phyloP scores from a whole-genome alignment of 1,140 invertebrate species.

The Trachymyrmex cornetzi region DNA sequence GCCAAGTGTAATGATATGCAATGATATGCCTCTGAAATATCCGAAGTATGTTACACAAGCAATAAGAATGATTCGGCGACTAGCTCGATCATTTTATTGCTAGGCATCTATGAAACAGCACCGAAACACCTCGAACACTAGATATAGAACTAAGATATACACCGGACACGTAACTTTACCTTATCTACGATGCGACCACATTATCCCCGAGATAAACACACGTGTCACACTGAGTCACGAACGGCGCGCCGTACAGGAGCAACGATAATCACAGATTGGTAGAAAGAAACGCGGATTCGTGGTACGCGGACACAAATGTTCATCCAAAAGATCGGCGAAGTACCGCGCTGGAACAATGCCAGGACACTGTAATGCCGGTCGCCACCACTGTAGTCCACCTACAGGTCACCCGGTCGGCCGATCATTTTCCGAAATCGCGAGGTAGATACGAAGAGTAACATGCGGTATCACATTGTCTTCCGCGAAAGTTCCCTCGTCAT shows the following conservation, averaged over 20 bases:
- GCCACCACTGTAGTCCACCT: conserved; percentile 35
- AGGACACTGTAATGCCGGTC: conserved; percentile 33
- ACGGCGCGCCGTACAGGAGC: conserved; percentile 37
- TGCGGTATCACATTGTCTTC: conserved; percentile 64
- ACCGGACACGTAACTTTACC: conserved; percentile 73
- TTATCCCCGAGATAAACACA: conserved; percentile 75
- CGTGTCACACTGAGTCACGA: conserved; percentile 76
- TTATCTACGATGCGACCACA: conserved; percentile 71
- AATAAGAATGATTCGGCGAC: conserved; percentile 13
- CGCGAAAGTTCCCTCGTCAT: conserved; percentile 65
- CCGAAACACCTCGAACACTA: neutral
- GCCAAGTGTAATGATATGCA: conserved; percentile 17
- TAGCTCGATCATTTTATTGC: neutral
- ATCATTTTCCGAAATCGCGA: conserved; percentile 45
- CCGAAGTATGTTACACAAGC: neutral
- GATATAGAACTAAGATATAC: conserved; percentile 24
- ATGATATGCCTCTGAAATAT: neutral
- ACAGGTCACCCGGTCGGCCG: conserved; percentile 26
- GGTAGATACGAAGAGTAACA: conserved; percentile 4
- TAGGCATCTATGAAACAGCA: neutral
- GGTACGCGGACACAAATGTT: conserved; percentile 66
- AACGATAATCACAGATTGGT: conserved; percentile 38
- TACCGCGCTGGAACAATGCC: conserved; percentile 53
- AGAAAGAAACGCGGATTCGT: conserved; percentile 38
- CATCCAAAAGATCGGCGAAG: conserved; percentile 57